These are phyloP conservation scores for Threskiornis aethiopicus DNA, from an alignment of 2,797 vertebrate genomes.

Conservation along the genomic window DNA sequence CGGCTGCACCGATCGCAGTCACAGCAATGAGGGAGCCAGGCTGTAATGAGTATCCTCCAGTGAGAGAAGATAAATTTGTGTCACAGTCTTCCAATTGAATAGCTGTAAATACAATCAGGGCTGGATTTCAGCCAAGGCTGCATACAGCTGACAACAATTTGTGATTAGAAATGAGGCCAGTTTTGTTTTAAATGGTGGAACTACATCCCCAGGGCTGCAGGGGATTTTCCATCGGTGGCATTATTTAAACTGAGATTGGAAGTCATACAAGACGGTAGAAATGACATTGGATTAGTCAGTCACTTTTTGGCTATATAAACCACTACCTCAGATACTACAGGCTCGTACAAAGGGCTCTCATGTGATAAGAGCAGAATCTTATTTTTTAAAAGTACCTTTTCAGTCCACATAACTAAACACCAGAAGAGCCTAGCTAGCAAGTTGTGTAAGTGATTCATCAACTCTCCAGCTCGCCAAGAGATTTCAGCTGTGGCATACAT, in stretches of 20 bases:
- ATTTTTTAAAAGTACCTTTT: background rate
- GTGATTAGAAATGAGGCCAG: background rate
- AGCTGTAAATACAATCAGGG: background rate
- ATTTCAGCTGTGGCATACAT: background rate
- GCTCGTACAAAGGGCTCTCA: background rate
- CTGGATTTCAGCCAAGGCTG: background rate
- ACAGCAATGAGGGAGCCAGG: background rate
- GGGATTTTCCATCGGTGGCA: background rate
- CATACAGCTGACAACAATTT: background rate
- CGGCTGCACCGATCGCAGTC: background rate
- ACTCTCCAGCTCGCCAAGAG: background rate
- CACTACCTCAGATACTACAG: background rate
- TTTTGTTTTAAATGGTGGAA: slow-evolving; percentile 1
- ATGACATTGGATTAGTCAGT: background rate
- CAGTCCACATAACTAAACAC: background rate
- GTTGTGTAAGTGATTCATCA: background rate
- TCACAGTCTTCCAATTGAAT: background rate
- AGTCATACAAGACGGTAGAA: background rate
- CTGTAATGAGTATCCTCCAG: background rate
- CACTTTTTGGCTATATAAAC: background rate
- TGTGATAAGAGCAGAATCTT: background rate
- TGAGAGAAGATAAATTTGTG: background rate
- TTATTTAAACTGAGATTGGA: background rate
- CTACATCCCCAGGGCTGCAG: background rate
- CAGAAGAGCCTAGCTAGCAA: background rate